These are phyloP conservation scores for Dipus sagitta DNA, from an alignment of 2,797 vertebrate genomes.

Conservation along the genomic window DNA sequence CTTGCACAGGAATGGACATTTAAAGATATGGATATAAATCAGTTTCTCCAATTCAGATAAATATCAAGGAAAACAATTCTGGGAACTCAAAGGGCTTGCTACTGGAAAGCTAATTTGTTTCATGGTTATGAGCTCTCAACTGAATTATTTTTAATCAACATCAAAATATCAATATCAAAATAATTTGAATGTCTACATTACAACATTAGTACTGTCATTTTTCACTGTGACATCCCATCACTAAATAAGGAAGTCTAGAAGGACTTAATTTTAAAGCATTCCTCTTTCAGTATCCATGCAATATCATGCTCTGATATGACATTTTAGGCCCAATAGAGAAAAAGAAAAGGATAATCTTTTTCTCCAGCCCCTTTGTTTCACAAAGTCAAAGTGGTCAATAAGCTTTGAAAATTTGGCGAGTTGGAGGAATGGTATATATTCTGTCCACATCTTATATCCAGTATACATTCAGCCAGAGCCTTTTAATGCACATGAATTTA, in stretches of 20 bases:
- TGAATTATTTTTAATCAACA: constrained; percentile 65
- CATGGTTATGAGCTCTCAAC: constrained; percentile 54
- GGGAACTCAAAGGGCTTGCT: constrained; percentile 61
- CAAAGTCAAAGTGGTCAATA: not conserved
- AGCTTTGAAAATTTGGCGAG: not conserved
- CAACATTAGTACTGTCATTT: constrained; percentile 27
- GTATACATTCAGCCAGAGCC: not conserved
- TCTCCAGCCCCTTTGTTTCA: not conserved
- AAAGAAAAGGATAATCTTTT: not conserved
- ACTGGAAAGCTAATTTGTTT: constrained; percentile 69
- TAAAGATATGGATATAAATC: constrained; percentile 53
- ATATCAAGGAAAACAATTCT: constrained; percentile 71
- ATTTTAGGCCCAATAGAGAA: not conserved
- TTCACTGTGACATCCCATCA: constrained; percentile 44
- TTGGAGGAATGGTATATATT: not conserved
- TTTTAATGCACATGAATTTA: not conserved
- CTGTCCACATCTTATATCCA: not conserved
- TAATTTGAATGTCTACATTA: constrained; percentile 44
- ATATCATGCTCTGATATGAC: not conserved
- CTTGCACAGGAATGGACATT: constrained; percentile 44
- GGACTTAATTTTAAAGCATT: constrained; percentile 3
- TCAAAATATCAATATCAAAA: constrained; percentile 72
- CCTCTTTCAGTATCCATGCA: not conserved
- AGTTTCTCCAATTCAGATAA: constrained; percentile 68
- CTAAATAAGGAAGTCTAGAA: not conserved